Percentiles rank a stretch among this genome's conserved stretches.
phyloP scores from a whole-genome alignment of 2,113 vertebrate genomes.

The Ascaphus truei region DNA sequence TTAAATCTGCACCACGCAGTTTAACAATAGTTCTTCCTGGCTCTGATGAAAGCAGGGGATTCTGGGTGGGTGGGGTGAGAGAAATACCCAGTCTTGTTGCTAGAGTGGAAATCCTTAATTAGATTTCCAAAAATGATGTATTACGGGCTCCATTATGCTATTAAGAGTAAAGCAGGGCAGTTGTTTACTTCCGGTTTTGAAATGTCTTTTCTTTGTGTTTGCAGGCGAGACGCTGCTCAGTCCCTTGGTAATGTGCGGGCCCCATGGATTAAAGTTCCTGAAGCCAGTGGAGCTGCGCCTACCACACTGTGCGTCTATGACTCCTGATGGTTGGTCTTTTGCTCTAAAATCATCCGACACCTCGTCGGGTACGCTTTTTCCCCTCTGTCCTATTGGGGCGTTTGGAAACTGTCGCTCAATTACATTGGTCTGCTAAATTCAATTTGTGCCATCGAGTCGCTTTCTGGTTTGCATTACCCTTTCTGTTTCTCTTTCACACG shows the following conservation, averaged over 20 bases:
- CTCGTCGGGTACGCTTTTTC: slow-evolving; percentile 98
- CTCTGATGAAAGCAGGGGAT: too few species aligned
- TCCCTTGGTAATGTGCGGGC: slow-evolving; percentile 96
- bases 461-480: slow-evolving; percentile 45
- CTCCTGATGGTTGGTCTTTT: slow-evolving; percentile 99
- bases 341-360: slow-evolving; percentile 99
- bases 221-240: slow-evolving; percentile 95
- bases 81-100: too few species aligned
- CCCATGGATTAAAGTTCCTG: slow-evolving; percentile 97
- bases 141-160: too few species aligned
- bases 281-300: slow-evolving; percentile 98
- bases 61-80: too few species aligned
- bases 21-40: too few species aligned
- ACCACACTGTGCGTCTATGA: slow-evolving; percentile 99
- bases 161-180: too few species aligned
- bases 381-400: slow-evolving; percentile 89
- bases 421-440: slow-evolving; percentile 46
- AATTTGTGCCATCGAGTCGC: slow-evolving; percentile 31
- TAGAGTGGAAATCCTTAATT: too few species aligned
- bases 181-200: too few species aligned
- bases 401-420: slow-evolving; percentile 76
- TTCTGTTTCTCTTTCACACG: slow-evolving; percentile 56
- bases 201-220: slow-evolving; percentile 2
- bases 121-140: too few species aligned
- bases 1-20: too few species aligned